Base-by-base conservation (phyloP, 2,113 vertebrate species). In the Excalfactoria chinensis region DNA sequence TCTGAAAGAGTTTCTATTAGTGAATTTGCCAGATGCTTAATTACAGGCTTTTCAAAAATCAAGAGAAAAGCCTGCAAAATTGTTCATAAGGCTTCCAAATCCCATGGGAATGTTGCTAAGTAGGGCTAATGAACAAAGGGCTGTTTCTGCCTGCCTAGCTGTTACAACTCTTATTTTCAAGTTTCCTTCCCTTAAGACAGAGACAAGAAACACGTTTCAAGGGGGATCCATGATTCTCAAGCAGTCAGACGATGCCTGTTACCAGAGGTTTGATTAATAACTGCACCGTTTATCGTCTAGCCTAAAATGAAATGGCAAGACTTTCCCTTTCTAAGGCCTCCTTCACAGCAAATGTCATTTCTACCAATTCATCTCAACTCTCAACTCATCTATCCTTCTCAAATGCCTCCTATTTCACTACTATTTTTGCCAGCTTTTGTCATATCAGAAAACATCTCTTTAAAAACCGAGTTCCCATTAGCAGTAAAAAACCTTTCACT, bases 181-280 rank as follows among this genome's bases (percentile, higher is more conserved):
- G 37, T 76, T 75, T 89, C 85, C 72, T 78, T 78, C 86, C 77
- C 84, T 69, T 67, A 82, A 83, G 82, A 90, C 68, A 93, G 94
- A 35, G 35, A 79, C 59, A 74, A 77, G 75, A 91, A 92, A 71
- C 60, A 72, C 72, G 35, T 82, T 94, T 79, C 78, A 78, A 90
- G 62, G 8, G 84, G 90, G 89, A 89, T 66, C n/a, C 46, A 84
- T 60, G 86, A 80, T 85, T 89, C 40, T 75, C 71, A 37, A 26
- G 10, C 16, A 77, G 84, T 60, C 68, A 60, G 60, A 89, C 2
- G 7, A 89, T 55, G 89, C 11, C 26, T 71, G 32, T 71, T 89
- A 19, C n/a, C 1, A 2, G 20, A 34, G 34, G 49, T 41, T 64
- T 95, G 62, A 91, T 87, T 79, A 91, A 83, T 85, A 91, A 83